Conservation (phyloP, 2,888 invertebrate genomes). For the Agrochola circellaris region DNA sequence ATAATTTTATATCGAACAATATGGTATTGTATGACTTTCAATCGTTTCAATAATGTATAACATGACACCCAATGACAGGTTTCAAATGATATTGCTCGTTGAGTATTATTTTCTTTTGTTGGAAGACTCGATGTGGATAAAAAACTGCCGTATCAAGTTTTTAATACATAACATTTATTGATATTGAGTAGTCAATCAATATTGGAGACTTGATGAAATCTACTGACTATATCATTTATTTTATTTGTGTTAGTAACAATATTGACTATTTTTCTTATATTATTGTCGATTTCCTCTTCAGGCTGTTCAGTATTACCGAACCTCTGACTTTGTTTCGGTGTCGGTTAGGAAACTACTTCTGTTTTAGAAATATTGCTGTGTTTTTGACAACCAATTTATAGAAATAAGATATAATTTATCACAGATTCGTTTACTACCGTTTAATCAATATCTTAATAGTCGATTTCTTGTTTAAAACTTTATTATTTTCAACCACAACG, state of each 20-base stretch:
- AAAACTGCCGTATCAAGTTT: not conserved
- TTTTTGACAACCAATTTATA: too few relatives aligned
- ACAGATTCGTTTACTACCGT: too few relatives aligned
- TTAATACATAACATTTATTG: not conserved
- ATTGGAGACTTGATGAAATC: not conserved
- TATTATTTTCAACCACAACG: not conserved
- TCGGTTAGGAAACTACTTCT: too few relatives aligned
- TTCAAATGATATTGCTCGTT: not conserved
- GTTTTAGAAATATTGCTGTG: too few relatives aligned
- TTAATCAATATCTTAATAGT: too few relatives aligned
- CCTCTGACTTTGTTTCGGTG: not conserved
- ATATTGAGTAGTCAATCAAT: not conserved
- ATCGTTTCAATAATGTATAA: not conserved
- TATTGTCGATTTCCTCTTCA: not conserved
- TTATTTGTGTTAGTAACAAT: not conserved
- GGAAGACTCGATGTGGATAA: not conserved
- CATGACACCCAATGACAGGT: not conserved
- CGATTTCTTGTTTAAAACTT: not conserved
- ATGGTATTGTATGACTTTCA: not conserved
- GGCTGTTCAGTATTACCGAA: not conserved
- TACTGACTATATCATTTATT: not conserved
- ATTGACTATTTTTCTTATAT: not conserved
- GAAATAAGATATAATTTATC: too few relatives aligned
- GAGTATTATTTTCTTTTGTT: not conserved
- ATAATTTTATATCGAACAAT: slow-evolving; percentile 20